These are phyloP conservation scores for Phyto melanocephala DNA, from an alignment of 2,888 invertebrate genomes.

Conservation along the genomic window DNA sequence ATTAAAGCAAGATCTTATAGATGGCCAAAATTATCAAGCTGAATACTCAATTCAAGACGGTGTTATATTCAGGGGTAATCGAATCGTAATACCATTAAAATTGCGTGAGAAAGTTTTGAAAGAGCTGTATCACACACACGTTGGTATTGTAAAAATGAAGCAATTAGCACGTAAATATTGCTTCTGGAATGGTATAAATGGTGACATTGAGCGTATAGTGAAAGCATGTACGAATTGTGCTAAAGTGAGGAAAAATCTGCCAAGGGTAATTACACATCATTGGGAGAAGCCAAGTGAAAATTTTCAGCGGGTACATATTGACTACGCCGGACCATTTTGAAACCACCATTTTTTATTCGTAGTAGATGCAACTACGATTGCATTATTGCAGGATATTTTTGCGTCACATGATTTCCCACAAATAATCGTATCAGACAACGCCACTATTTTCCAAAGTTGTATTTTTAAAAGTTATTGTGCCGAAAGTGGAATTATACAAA, in stretches of 20 bases:
- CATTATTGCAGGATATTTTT: too few species aligned
- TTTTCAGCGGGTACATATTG: too few species aligned
- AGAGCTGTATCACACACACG: constrained; percentile 11
- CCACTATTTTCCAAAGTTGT: constrained; percentile 23
- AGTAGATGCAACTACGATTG: too few species aligned
- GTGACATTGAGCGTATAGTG: constrained; percentile 21
- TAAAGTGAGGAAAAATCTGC: constrained; percentile 15
- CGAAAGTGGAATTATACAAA: too few species aligned
- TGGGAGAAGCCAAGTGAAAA: too few species aligned
- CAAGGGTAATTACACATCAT: constrained; percentile 12
- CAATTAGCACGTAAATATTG: neutral
- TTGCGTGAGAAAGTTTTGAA: constrained; percentile 29
- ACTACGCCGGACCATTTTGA: too few species aligned
- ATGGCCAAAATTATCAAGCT: neutral
- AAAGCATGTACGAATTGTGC: constrained; percentile 22
- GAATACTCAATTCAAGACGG: constrained; percentile 26
- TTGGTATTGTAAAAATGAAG: constrained; percentile 4
- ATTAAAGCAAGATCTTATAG: constrained; percentile 15
- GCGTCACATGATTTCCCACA: too few species aligned
- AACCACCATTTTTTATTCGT: too few species aligned
- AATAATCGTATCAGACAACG: too few species aligned
- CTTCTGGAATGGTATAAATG: constrained; percentile 13
- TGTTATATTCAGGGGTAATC: constrained; percentile 24
- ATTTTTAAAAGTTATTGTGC: constrained; percentile 13
- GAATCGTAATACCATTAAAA: constrained; percentile 5